These are phyloP conservation scores for Synanthedon tipuliformis DNA, from an alignment of 2,888 invertebrate genomes.

Conservation along the genomic window DNA sequence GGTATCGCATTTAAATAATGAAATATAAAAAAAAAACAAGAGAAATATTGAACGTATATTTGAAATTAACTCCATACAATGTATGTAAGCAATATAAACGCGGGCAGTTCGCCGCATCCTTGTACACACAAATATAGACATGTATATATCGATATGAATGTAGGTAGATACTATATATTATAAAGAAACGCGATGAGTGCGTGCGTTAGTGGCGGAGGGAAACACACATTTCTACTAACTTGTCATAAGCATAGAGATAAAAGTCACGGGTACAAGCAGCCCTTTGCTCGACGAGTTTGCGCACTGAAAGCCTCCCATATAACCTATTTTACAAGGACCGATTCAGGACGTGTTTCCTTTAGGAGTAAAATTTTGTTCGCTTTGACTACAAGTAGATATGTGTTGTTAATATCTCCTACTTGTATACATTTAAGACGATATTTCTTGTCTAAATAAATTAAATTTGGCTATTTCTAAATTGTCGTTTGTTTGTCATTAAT, in stretches of 20 bases:
- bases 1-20: too few species aligned
- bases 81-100: too few species aligned
- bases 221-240: constrained; percentile 16
- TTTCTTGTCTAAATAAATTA: too few species aligned
- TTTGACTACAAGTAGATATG: constrained; percentile 14
- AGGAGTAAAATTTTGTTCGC: constrained; percentile 18
- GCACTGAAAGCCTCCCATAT: constrained; percentile 24
- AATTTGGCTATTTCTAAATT: too few species aligned
- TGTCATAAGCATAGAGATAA: constrained; percentile 19
- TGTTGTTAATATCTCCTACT: too few species aligned
- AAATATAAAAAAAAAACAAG: too few species aligned
- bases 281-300: constrained; percentile 31
- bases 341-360: constrained; percentile 20
- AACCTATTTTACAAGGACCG: constrained; percentile 32
- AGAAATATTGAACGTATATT: too few species aligned
- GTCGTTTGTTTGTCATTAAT: too few species aligned
- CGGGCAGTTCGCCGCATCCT: too few species aligned
- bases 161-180: too few species aligned
- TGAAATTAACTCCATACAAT: too few species aligned
- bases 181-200: constrained; percentile 1
- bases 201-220: constrained; percentile 8
- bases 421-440: constrained; percentile 12
- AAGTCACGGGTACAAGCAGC: constrained; percentile 17
- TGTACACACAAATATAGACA: neutral
- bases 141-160: neutral